phyloP scores from a whole-genome alignment of 2,888 invertebrate species.

The Harmothoe impar region DNA sequence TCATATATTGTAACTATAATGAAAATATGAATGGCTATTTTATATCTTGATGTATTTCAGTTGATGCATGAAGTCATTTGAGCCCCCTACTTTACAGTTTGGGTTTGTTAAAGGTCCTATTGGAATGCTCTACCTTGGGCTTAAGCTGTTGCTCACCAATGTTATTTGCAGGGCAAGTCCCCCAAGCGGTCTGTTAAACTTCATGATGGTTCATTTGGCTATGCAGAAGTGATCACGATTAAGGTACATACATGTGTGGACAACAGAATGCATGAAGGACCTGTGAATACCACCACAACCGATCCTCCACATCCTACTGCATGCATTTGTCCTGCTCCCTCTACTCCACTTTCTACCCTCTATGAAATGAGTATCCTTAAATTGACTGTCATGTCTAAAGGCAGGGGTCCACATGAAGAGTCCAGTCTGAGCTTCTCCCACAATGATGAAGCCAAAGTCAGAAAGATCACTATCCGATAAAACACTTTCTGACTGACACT shows the following conservation, averaged over 20 bases:
- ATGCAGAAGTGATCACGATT: conserved; percentile 97
- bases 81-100: too few species aligned
- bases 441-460: too few species aligned
- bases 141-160: not conserved
- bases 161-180: conserved; percentile 56
- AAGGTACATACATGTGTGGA: conserved; percentile 87
- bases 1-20: too few species aligned
- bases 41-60: too few species aligned
- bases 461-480: too few species aligned
- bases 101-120: too few species aligned
- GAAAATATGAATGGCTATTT: conserved; percentile 51
- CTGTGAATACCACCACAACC: not conserved
- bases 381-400: too few species aligned
- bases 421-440: too few species aligned
- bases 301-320: not conserved
- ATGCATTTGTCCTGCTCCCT: not conserved
- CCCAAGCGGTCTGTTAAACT: conserved; percentile 70
- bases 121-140: too few species aligned
- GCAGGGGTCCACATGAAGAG: too few species aligned
- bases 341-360: not conserved
- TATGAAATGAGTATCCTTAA: not conserved
- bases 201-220: conserved; percentile 91
- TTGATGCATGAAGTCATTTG: too few species aligned
- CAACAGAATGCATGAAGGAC: conserved; percentile 32
- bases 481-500: too few species aligned